Evolutionary conservation across 2,888 invertebrate species (phyloP).

Genomic region (Fragum whitleyi): DNA sequence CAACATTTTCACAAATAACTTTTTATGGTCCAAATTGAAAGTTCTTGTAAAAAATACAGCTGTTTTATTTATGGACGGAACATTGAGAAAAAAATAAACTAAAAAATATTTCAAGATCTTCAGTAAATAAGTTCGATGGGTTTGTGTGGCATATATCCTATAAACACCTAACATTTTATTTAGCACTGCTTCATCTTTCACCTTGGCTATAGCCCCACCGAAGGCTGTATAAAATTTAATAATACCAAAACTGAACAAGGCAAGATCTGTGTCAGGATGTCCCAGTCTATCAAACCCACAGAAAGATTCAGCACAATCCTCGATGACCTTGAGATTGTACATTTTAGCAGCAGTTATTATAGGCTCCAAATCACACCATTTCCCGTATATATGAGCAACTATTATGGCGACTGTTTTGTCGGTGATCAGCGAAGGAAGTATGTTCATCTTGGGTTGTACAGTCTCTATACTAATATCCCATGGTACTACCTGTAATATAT

Average conservation of each 20-base stretch:
- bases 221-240: constrained; percentile 84
- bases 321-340: constrained; percentile 80
- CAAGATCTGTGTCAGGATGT: constrained; percentile 82
- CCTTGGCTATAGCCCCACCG: constrained; percentile 84
- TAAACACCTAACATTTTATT: constrained; percentile 77
- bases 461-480: constrained; percentile 83
- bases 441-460: constrained; percentile 80
- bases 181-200: constrained; percentile 75
- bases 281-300: constrained; percentile 82
- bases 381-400: constrained; percentile 84
- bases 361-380: constrained; percentile 80
- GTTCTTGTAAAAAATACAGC: constrained; percentile 69
- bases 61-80: constrained; percentile 75
- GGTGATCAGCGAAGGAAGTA: constrained; percentile 79
- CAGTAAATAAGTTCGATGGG: constrained; percentile 76
- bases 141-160: constrained; percentile 76
- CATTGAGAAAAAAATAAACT: constrained; percentile 77
- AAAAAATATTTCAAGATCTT: constrained; percentile 82
- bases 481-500: constrained; percentile 79
- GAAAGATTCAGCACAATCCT: constrained; percentile 85
- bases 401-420: constrained; percentile 83
- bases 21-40: constrained; percentile 78
- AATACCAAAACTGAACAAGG: constrained; percentile 85
- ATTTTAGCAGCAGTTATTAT: constrained; percentile 78
- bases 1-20: constrained; percentile 77